phyloP scores from a whole-genome alignment of 1,140 invertebrate genomes.

The Hermatobates lingyangjiaoensis region DNA sequence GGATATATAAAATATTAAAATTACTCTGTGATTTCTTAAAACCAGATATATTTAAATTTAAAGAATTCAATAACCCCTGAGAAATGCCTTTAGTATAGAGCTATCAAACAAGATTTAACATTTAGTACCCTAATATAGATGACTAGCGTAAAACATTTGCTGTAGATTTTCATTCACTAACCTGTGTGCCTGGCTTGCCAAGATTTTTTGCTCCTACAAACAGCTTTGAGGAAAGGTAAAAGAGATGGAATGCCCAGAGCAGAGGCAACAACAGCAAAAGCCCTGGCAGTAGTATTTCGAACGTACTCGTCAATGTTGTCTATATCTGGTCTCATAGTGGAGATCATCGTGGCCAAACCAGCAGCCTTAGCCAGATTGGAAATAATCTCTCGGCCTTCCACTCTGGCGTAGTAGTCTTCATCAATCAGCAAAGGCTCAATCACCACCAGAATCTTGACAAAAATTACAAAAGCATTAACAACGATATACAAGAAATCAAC shows the following conservation, averaged over 20 bases:
- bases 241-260: conserved; percentile 95
- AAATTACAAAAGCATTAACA: too few relatives aligned
- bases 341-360: conserved; percentile 99
- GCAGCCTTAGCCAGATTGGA: conserved; percentile 98
- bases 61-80: too few relatives aligned
- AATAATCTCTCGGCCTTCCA: conserved; percentile 98
- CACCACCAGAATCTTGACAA: conserved; percentile 93
- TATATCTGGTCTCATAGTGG: conserved; percentile 99
- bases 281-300: conserved; percentile 93
- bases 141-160: too few relatives aligned
- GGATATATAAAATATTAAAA: too few relatives aligned
- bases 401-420: conserved; percentile 98
- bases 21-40: too few relatives aligned
- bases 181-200: conserved; percentile 98
- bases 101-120: too few relatives aligned
- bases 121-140: too few relatives aligned
- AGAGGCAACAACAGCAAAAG: conserved; percentile 97
- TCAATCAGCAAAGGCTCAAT: conserved; percentile 98
- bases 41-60: too few relatives aligned
- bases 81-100: too few relatives aligned
- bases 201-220: conserved; percentile 97
- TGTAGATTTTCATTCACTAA: too few relatives aligned
- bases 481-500: too few relatives aligned
- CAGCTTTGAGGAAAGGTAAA: conserved; percentile 95
- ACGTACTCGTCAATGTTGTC: conserved; percentile 99